Conservation (phyloP, 2,113 vertebrate species). For the Vulpes lagopus region DNA sequence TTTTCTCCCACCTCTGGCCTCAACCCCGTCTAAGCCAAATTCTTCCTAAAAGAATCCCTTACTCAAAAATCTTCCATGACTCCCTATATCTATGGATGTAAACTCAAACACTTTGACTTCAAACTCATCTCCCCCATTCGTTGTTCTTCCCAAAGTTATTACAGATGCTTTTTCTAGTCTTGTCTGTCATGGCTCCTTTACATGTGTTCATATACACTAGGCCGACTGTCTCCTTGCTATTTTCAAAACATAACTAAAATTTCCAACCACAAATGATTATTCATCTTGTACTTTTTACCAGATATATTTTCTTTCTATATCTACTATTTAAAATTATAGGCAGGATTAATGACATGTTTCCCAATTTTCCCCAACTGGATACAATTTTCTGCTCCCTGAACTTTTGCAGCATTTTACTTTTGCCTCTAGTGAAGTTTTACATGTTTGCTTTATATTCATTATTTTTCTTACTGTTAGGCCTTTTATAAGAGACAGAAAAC, state of each 20-base stretch:
- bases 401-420: not conserved
- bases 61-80: not conserved
- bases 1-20: not conserved
- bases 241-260: slow-evolving; percentile 26
- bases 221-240: not conserved
- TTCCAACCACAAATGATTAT: not conserved
- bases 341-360: not conserved
- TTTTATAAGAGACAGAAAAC: not conserved
- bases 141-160: not conserved
- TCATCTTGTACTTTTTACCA: not conserved
- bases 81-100: not conserved
- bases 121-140: not conserved
- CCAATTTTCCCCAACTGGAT: not conserved
- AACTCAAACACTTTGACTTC: not conserved
- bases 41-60: not conserved
- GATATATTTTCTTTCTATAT: not conserved
- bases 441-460: not conserved
- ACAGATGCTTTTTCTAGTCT: not conserved
- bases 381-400: not conserved
- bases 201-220: not conserved
- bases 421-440: not conserved
- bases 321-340: not conserved
- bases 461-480: slow-evolving; percentile 3
- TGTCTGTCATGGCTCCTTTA: not conserved
- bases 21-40: not conserved